Evolutionary conservation across 2,888 invertebrate species (phyloP).

Genomic region (Xanthia togata): DNA sequence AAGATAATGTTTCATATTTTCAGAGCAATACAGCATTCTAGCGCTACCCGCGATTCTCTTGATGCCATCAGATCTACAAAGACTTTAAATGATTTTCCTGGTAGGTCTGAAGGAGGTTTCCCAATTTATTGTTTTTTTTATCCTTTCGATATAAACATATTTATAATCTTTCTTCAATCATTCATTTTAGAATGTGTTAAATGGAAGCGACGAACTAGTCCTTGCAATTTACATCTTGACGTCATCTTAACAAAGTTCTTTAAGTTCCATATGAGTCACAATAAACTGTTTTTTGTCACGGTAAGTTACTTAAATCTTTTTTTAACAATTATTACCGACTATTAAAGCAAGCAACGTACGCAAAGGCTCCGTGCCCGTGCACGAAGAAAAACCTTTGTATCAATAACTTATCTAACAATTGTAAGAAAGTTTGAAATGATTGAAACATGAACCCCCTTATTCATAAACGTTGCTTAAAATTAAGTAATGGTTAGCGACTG

Average conservation of each 20-base stretch:
- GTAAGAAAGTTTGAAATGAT: too few relatives aligned
- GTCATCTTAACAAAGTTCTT: conserved; percentile 77
- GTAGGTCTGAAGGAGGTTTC: conserved; percentile 50
- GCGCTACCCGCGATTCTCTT: conserved; percentile 42
- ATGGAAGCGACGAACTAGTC: conserved; percentile 69
- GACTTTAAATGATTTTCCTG: conserved; percentile 71
- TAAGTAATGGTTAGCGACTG: too few relatives aligned
- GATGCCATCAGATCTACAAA: conserved; percentile 47
- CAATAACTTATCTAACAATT: too few relatives aligned
- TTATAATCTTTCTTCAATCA: background rate
- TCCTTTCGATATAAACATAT: background rate
- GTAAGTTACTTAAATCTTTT: conserved; percentile 59
- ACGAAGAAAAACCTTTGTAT: too few relatives aligned
- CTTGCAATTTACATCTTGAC: conserved; percentile 66
- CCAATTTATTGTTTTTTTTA: background rate
- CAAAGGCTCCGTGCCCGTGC: too few relatives aligned
- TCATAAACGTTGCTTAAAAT: too few relatives aligned
- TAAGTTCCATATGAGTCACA: conserved; percentile 75
- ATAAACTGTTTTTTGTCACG: conserved; percentile 73
- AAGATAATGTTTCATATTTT: conserved; percentile 19
- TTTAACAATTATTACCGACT: background rate
- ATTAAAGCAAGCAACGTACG: background rate
- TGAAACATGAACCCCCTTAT: too few relatives aligned
- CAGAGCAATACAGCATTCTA: conserved; percentile 78
- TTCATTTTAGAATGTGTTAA: conserved; percentile 68